These are phyloP conservation scores for Sisyra nigra DNA, from an alignment of 2,888 invertebrate species.

Conservation along the genomic window DNA sequence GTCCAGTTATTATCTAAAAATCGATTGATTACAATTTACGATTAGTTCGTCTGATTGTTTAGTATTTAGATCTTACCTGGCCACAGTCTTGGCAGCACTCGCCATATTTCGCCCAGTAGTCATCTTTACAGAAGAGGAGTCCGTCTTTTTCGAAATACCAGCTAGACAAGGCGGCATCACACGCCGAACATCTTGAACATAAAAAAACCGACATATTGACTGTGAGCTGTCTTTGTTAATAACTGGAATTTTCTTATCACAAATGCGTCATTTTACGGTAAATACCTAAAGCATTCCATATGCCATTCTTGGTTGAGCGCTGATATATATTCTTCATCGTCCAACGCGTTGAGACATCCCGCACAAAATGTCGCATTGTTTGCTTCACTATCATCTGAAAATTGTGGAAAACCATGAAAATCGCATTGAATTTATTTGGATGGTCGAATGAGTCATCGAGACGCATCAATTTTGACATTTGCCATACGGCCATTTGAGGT, in stretches of 20 bases:
- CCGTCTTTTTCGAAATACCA: slow-evolving; percentile 94
- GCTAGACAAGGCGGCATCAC: slow-evolving; percentile 65
- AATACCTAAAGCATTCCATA: slow-evolving; percentile 69
- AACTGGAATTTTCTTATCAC: background rate
- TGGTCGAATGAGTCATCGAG: too few species aligned
- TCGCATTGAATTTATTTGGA: too few species aligned
- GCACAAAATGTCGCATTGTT: slow-evolving; percentile 33
- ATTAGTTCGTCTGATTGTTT: background rate
- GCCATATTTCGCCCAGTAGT: slow-evolving; percentile 78
- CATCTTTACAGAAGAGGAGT: slow-evolving; percentile 70
- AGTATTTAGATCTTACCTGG: slow-evolving; percentile 35
- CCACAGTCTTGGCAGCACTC: slow-evolving; percentile 82
- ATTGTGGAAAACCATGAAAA: background rate
- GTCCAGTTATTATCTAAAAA: slow-evolving; percentile 52
- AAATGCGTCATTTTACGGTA: background rate
- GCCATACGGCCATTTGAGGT: too few species aligned
- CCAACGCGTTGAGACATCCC: slow-evolving; percentile 57
- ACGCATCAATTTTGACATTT: too few species aligned
- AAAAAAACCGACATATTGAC: background rate
- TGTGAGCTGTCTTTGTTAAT: background rate
- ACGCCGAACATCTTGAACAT: slow-evolving; percentile 67
- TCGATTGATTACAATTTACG: background rate
- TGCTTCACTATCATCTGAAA: slow-evolving; percentile 5
- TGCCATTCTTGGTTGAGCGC: slow-evolving; percentile 80
- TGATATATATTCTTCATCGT: slow-evolving; percentile 62